phyloP scores from a whole-genome alignment of 2,797 vertebrate species.

The Brachymystax lenok region DNA sequence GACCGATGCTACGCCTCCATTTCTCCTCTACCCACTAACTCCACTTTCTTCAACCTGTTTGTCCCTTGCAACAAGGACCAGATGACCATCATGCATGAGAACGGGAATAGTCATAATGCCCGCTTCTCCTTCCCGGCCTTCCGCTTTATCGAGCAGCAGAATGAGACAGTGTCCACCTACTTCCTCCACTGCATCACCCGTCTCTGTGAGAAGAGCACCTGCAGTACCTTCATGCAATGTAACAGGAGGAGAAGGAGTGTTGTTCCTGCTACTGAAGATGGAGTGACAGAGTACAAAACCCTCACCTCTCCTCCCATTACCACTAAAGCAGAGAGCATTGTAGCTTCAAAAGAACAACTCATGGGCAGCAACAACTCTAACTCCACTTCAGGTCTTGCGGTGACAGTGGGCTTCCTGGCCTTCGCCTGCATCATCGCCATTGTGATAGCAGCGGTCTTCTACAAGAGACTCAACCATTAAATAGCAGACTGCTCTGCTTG shows the following conservation, averaged over 20 bases:
- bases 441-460: constrained; percentile 62
- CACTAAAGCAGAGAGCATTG: constrained; percentile 56
- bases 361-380: background rate
- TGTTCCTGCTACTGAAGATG: background rate
- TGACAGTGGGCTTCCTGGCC: constrained; percentile 72
- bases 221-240: constrained; percentile 66
- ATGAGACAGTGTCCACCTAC: constrained; percentile 71
- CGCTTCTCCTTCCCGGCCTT: constrained; percentile 77
- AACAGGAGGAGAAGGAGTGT: constrained; percentile 54
- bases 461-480: constrained; percentile 67
- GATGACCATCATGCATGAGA: constrained; percentile 69
- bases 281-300: constrained; percentile 57
- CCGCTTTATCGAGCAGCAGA: constrained; percentile 78
- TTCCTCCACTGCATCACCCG: constrained; percentile 76
- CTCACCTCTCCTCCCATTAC: constrained; percentile 69
- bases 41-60: constrained; percentile 76
- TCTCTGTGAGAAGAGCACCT: constrained; percentile 72
- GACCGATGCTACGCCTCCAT: constrained; percentile 79
- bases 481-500: background rate
- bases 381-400: constrained; percentile 60
- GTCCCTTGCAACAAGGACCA: constrained; percentile 68
- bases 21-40: constrained; percentile 62
- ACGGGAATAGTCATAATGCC: constrained; percentile 70
- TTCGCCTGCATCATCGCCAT: constrained; percentile 60
- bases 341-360: constrained; percentile 56